Evolutionary conservation across 2,888 invertebrate species (phyloP), one percentile per base, ranked within the genome.

Genomic region (Parnassius mnemosyne): DNA sequence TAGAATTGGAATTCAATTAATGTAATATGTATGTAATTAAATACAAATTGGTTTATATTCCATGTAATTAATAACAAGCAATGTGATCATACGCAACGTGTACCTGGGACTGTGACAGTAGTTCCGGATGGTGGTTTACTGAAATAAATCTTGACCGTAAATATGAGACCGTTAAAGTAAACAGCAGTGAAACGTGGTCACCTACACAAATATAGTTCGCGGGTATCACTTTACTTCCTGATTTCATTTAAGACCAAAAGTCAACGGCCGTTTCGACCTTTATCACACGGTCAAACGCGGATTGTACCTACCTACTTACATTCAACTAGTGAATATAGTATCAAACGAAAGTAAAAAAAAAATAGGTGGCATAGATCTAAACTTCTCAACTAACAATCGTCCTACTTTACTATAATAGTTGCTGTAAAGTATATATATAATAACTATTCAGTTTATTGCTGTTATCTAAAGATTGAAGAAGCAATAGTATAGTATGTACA

Each of bases 181-280:
- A 85, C 85, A 84, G 66, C 71, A 67, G 72, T 75, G 74, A 57
- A 73, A 79, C 68, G 66, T 77, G 76, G 71, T 70, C 73, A 75
- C 71, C 59, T 64, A 65, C 64, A 66, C 65, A 69, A 65, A 69
- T 67, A 65, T 65, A 60, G 61, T 64, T 73, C 69, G 72, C 70
- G 75, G 68, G 71, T 80, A 76, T 79, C 75, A 76, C 83, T 87
- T 79, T 74, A 76, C 83, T 87, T 86, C 85, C 85, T 84, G 71
- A 74, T 77, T 81, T 77, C 78, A 78, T 81, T 81, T 78, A 76
- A 78, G 76, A 74, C 71, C 73, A 69, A 71, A 78, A 79, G 82
- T 82, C 81, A 78, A 76, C 77, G 80, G 78, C 79, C 79, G 5
- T 34, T 5, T 7, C 66, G 62, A 57, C 64, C 66, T 64, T 64